Percentiles rank a stretch among this genome's conserved stretches.
Conservation (phyloP, 2,888 invertebrate genomes). For the Acleris sparsana region DNA sequence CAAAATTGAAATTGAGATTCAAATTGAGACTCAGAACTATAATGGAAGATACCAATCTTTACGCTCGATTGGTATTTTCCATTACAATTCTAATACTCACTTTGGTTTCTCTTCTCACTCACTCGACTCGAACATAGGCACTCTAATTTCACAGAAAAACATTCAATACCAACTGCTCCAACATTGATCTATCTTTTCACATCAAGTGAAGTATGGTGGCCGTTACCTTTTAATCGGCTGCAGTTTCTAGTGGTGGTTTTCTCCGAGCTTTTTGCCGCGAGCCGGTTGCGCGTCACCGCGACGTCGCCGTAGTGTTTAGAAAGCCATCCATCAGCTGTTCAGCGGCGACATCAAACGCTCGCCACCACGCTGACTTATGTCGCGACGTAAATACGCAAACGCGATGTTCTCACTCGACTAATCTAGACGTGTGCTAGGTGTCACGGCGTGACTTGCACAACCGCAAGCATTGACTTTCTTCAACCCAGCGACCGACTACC, state of each 20-base stretch:
- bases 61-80: too few species aligned
- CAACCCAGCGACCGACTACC: slow-evolving; percentile 29
- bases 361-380: slow-evolving; percentile 54
- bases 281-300: slow-evolving; percentile 37
- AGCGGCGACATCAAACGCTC: slow-evolving; percentile 69
- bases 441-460: slow-evolving; percentile 45
- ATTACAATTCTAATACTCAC: too few species aligned
- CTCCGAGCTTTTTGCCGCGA: slow-evolving; percentile 70
- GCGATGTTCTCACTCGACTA: slow-evolving; percentile 35
- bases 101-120: not conserved
- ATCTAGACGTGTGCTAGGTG: slow-evolving; percentile 40
- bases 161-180: slow-evolving; percentile 23
- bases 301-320: slow-evolving; percentile 67
- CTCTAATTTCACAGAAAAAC: slow-evolving; percentile 21
- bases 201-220: slow-evolving; percentile 20
- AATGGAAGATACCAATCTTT: slow-evolving; percentile 14
- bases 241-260: slow-evolving; percentile 73
- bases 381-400: slow-evolving; percentile 51
- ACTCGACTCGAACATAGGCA: slow-evolving; percentile 3
- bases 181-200: slow-evolving; percentile 26
- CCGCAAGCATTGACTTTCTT: slow-evolving; percentile 37
- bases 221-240: slow-evolving; percentile 62
- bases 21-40: not conserved
- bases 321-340: slow-evolving; percentile 78
- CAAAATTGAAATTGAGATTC: not conserved